These are phyloP conservation scores for Brachionus sp. DNA, from an alignment of 1,140 invertebrate species.

Conservation along the genomic window DNA sequence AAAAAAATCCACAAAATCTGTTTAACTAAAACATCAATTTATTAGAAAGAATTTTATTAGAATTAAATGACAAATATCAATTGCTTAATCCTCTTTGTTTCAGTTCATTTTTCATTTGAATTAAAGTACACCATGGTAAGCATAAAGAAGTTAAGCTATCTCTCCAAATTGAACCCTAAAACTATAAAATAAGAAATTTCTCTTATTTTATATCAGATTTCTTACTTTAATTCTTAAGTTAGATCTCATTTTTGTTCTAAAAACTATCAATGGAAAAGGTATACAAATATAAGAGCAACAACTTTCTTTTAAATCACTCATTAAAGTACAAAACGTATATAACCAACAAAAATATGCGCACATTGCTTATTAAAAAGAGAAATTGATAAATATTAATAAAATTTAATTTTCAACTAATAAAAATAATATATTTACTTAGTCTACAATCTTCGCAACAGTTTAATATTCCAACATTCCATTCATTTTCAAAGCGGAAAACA, in stretches of 20 bases:
- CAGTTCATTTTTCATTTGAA: slow-evolving; percentile 38
- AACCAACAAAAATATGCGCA: slow-evolving; percentile 32
- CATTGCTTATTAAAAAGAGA: not conserved
- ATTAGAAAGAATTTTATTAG: too few relatives aligned
- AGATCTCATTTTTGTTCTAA: slow-evolving; percentile 41
- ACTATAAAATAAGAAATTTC: not conserved
- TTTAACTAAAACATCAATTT: too few relatives aligned
- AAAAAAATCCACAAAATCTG: too few relatives aligned
- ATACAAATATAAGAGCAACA: slow-evolving; percentile 39
- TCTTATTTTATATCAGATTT: too few relatives aligned
- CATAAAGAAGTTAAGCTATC: slow-evolving; percentile 21
- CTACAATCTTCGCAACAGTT: slow-evolving; percentile 30
- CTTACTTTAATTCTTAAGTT: slow-evolving; percentile 45
- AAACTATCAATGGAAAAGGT: slow-evolving; percentile 25
- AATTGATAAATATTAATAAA: not conserved
- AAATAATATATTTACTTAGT: not conserved
- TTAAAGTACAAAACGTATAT: slow-evolving; percentile 30
- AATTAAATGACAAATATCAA: too few relatives aligned
- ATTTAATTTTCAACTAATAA: not conserved
- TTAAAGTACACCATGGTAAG: slow-evolving; percentile 30
- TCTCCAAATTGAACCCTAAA: slow-evolving; percentile 44
- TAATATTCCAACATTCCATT: slow-evolving; percentile 37
- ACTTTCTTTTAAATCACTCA: slow-evolving; percentile 42
- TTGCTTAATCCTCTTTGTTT: slow-evolving; percentile 3
- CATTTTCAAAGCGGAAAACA: slow-evolving; percentile 42